Evolutionary conservation across 2,113 vertebrate species (phyloP), one percentile per base, ranked within the genome.

Genomic region (Leucosticte australis): DNA sequence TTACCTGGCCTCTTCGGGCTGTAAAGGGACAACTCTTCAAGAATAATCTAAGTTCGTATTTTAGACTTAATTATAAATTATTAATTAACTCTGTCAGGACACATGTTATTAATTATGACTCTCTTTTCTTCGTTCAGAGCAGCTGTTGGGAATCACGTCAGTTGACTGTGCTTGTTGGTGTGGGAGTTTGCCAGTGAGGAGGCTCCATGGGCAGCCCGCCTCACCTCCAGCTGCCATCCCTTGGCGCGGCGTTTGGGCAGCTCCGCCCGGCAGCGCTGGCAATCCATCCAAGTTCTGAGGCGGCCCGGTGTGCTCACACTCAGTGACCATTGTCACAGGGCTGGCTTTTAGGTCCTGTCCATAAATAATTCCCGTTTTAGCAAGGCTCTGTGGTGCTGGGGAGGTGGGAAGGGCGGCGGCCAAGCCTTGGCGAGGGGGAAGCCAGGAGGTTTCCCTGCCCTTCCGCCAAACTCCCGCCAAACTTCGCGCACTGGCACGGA

Each of bases 31-130:
- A 78, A 95, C 82, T 96, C 96, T 83, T 94, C 84, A 96, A 97
- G 95, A 97, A 96, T 92, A 96, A 97, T 96, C 95, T 78, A 95
- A 93, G 94, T 97, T 97, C 24, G 50, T 97, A 89, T 98, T 97
- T 95, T 97, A 94, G 96, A 91, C 96, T 96, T 98, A 97, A 98
- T 98, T 98, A 97, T 98, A 96, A 98, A 98, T 98, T 98, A 98
- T 98, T 98, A 97, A 98, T 98, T 97, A 97, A 53, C 97, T 95
- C 96, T 97, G 97, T 98, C 97, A 98, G 97, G 96, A 97, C 97
- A 98, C 97, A 93, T 97, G 97, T 97, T 98, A 98, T 98, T 98
- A 98, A 98, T 98, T 97, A 97, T 82, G 91, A 97, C 90, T 97
- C 80, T 97, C 95, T 97, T 93, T 96, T 95, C 95, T 97, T 97